These are phyloP conservation scores for Mesembrinibis cayennensis DNA, from an alignment of 2,113 vertebrate species.

Conservation along the genomic window DNA sequence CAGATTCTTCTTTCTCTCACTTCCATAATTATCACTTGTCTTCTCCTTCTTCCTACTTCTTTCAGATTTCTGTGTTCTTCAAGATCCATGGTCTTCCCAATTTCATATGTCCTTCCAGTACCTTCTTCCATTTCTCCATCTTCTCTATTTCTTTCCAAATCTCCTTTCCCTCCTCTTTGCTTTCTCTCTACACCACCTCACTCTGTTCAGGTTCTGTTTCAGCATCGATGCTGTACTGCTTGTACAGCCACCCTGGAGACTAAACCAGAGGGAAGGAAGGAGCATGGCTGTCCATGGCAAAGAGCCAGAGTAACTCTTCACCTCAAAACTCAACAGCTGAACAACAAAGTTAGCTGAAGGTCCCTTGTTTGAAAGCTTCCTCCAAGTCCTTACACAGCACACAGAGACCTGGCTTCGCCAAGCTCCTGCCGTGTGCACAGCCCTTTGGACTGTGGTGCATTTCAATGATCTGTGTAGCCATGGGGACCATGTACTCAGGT, in stretches of 20 bases:
- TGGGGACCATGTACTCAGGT: neutral
- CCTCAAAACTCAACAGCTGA: neutral
- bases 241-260: neutral
- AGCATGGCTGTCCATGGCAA: neutral
- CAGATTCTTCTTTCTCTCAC: neutral
- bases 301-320: neutral
- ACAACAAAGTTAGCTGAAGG: neutral
- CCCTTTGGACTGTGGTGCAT: neutral
- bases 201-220: neutral
- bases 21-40: neutral
- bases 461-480: neutral
- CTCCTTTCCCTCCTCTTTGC: neutral
- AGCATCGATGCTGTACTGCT: neutral
- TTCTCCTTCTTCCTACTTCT: neutral
- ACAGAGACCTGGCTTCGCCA: neutral
- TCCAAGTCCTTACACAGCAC: neutral
- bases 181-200: neutral
- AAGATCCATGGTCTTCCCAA: neutral
- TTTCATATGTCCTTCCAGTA: neutral
- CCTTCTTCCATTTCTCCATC: neutral
- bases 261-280: neutral
- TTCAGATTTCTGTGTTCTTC: neutral
- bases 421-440: fast-evolving
- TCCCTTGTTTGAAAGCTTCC: neutral
- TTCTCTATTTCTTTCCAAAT: neutral